Evolutionary conservation across 2,797 vertebrate species (phyloP).

Genomic region (Myripristis murdjan): DNA sequence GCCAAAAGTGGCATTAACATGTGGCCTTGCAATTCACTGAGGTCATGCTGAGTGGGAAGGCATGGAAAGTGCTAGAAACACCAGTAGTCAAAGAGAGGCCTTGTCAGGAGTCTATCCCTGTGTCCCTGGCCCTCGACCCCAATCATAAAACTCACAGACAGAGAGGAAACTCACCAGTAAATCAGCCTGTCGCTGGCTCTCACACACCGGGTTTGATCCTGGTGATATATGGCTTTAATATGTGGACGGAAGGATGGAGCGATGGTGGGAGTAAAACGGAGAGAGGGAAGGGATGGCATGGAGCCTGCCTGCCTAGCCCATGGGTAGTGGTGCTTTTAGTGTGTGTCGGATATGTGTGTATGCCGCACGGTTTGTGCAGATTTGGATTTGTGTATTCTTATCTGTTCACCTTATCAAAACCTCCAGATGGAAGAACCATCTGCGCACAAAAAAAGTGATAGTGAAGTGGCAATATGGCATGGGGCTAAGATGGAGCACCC

Average conservation of each 20-base stretch:
- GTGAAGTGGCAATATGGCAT: too few relatives aligned
- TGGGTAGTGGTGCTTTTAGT: background rate
- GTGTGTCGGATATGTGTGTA: constrained; percentile 1
- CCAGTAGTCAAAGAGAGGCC: constrained; percentile 71
- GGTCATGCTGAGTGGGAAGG: constrained; percentile 58
- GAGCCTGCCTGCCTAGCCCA: background rate
- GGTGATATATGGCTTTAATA: constrained; percentile 84
- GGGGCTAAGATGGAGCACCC: too few relatives aligned
- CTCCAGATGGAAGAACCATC: too few relatives aligned
- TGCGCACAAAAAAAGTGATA: too few relatives aligned
- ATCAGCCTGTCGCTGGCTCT: constrained; percentile 75
- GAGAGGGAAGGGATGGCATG: background rate
- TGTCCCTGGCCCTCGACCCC: constrained; percentile 77
- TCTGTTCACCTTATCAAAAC: too few relatives aligned
- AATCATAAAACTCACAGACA: constrained; percentile 84
- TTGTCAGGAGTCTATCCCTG: constrained; percentile 77
- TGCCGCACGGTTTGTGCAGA: background rate
- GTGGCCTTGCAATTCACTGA: constrained; percentile 66
- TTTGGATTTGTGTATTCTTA: too few relatives aligned
- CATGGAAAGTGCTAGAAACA: constrained; percentile 65
- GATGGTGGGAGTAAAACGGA: constrained; percentile 30
- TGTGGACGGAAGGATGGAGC: constrained; percentile 64
- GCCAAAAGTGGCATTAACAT: constrained; percentile 74
- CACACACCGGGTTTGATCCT: constrained; percentile 80
- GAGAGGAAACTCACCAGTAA: constrained; percentile 77